Percentiles rank a stretch among this genome's conserved stretches.
phyloP scores from a whole-genome alignment of 2,113 vertebrate genomes.

The Gymnogyps californianus region DNA sequence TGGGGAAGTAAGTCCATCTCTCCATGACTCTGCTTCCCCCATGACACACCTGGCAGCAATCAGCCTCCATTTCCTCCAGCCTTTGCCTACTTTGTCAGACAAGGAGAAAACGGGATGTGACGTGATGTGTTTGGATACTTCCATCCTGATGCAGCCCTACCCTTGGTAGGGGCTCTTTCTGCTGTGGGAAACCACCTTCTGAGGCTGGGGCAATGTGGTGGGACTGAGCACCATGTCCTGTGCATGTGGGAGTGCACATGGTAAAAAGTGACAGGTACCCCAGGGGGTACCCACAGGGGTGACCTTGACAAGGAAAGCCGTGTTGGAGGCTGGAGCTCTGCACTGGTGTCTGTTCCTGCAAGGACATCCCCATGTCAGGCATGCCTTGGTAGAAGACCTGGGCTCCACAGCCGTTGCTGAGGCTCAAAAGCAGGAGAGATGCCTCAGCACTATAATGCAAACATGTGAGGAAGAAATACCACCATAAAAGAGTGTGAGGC shows the following conservation, averaged over 20 bases:
- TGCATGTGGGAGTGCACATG: rapidly evolving
- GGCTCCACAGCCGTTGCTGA: not conserved
- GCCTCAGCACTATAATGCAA: not conserved
- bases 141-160: rapidly evolving
- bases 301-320: not conserved
- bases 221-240: not conserved
- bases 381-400: rapidly evolving
- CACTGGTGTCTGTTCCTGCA: rapidly evolving
- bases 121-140: not conserved
- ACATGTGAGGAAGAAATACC: not conserved
- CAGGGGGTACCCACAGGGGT: rapidly evolving
- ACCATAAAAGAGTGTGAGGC: not conserved
- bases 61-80: not conserved
- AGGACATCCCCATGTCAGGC: not conserved
- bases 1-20: not conserved
- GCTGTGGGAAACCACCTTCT: not conserved
- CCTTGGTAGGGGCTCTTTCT: not conserved
- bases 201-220: not conserved
- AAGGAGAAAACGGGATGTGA: not conserved
- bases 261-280: not conserved
- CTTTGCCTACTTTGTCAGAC: not conserved
- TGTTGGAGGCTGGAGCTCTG: not conserved
- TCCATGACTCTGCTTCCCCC: not conserved
- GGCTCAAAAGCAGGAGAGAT: not conserved
- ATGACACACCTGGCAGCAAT: rapidly evolving